phyloP scores from a whole-genome alignment of 2,113 vertebrate genomes.

The human region GRCh38 chr6:105056001-105056500 shows the following conservation, averaged over 20 bases:
- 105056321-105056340: not conserved
- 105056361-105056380: not conserved
- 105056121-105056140: not conserved
- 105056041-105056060: too few relatives aligned
- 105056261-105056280: not conserved
- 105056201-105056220: not conserved
- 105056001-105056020: too few relatives aligned
- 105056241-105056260: not conserved
- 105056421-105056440: not conserved
- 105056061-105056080: not conserved
- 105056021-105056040: too few relatives aligned
- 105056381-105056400: not conserved
- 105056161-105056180: not conserved
- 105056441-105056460: not conserved
- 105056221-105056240: not conserved
- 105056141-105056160: not conserved
- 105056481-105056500: not conserved
- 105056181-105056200: not conserved
- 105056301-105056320: not conserved
- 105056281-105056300: not conserved
- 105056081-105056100: not conserved
- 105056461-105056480: not conserved
- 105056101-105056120: not conserved
- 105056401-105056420: not conserved
- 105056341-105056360: not conserved